Evolutionary conservation across 2,888 invertebrate genomes (phyloP), one percentile per base, ranked within the genome.

Genomic region (Tenodera sinensis): DNA sequence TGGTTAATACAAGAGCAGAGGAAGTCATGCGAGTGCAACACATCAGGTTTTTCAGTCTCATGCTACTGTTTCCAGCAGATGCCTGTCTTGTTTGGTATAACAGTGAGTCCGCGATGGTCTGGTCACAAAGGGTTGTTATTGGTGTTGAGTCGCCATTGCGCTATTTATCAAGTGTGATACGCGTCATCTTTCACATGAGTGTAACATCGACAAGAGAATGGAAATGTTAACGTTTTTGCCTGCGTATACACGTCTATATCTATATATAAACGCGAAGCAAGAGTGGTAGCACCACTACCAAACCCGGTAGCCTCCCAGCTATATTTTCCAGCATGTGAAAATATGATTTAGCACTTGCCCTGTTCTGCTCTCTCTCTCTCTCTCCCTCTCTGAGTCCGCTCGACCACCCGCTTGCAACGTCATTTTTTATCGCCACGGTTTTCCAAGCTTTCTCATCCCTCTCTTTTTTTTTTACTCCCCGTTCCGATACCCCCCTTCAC

Each of bases 341-440:
- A 89, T 89, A 89, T 89, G 89, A 89, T 89, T 89, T 89, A 89
- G 89, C 89, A 89, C 89, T 85, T 85, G 87, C 71, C 85, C 89
- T 85, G 25, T 87, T 87, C 86, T 85, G 85, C 86, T 85, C 90
- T 90, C 88, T 85, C 85, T 54, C 85, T 85, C 30, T 4, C 30
- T 4, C 84, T 82, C 83, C 71, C 90, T 82, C 88, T 84, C 88
- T 89, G 90, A 88, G 87, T 89, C 89, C 90, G 90, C 87, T 87
- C 89, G 85, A 85, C 84, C 42, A 83, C 85, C 83, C 83, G 89
- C 82, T 84, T 89, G 89, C 86, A 85, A 84, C 88, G 85, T 88
- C 90, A 89, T 91, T 93, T 93, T 93, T 92, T 92, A 92, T 92
- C 92, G 91, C 89, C 83, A 87, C 87, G 81, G 85, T 85, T 82